Percentiles rank a stretch among this genome's conserved stretches.
These are phyloP conservation scores for Gymnopithys bicolor DNA, from an alignment of 2,797 vertebrate species.

Conservation along the genomic window DNA sequence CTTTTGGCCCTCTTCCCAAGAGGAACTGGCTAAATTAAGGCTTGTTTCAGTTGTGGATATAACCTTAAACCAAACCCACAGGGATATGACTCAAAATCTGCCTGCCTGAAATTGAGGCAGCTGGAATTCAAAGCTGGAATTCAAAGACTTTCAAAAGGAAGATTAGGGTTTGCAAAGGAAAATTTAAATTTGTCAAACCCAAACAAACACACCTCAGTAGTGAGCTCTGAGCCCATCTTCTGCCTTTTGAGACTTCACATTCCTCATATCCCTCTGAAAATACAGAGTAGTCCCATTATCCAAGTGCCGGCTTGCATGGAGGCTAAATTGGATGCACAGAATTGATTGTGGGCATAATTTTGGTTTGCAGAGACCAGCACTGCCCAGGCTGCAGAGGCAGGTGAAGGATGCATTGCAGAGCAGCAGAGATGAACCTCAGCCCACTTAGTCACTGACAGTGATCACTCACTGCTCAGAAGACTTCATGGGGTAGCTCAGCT, in stretches of 20 bases:
- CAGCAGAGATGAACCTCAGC: not conserved
- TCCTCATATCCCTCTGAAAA: not conserved
- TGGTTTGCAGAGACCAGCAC: not conserved
- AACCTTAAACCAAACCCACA: conserved; percentile 66
- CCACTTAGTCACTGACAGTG: not conserved
- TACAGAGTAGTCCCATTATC: fast-evolving
- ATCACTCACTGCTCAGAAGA: not conserved
- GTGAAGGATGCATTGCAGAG: not conserved
- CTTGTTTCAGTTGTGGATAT: conserved; percentile 55
- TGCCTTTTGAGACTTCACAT: fast-evolving
- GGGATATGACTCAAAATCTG: conserved; percentile 46
- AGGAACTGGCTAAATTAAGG: conserved; percentile 66
- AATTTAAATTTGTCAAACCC: conserved; percentile 33
- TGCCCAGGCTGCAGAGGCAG: not conserved
- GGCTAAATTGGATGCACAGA: not conserved
- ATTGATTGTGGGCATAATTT: not conserved
- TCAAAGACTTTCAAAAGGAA: conserved; percentile 38
- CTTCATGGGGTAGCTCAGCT: not conserved
- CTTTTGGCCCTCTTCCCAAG: conserved; percentile 51
- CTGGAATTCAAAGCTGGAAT: conserved; percentile 46
- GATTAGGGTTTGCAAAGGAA: not conserved
- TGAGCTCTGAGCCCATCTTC: not conserved
- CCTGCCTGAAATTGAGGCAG: conserved; percentile 31
- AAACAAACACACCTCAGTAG: conserved; percentile 33
- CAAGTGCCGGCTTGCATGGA: not conserved